A percentile compares a stretch with the other conserved stretches of the same genome.
Conservation (phyloP, 2,797 vertebrate genomes). For the Pogonophryne albipinna region DNA sequence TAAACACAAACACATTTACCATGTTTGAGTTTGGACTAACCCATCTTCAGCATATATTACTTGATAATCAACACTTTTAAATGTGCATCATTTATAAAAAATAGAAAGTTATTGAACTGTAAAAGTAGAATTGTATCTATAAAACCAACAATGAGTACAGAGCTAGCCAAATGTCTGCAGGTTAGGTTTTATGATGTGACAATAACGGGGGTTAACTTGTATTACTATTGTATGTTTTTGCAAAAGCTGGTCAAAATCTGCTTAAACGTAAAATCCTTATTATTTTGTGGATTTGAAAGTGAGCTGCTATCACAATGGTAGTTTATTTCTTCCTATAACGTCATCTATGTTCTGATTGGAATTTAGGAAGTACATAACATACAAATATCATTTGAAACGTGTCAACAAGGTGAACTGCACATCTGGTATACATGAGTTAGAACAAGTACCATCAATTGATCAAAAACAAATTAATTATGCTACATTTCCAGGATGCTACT, state of each 20-base stretch:
- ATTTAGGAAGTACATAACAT: not conserved
- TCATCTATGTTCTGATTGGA: not conserved
- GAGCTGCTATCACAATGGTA: too few species aligned
- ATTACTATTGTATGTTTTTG: not conserved
- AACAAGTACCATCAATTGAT: too few species aligned
- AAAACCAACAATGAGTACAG: not conserved
- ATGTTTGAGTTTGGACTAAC: not conserved
- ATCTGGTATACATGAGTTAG: not conserved
- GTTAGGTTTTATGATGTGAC: too few species aligned
- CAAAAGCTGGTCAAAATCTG: not conserved
- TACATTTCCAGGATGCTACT: constrained; percentile 13
- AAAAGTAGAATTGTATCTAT: not conserved
- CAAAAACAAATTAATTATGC: not conserved
- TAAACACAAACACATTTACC: not conserved
- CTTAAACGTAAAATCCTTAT: not conserved
- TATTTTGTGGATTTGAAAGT: not conserved
- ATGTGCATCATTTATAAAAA: not conserved
- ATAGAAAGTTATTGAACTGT: not conserved
- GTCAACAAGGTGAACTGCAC: not conserved
- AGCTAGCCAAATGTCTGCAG: not conserved
- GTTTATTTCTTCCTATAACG: not conserved
- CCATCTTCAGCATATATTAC: not conserved
- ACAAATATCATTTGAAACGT: not conserved
- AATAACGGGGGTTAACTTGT: not conserved
- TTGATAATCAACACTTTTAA: not conserved